phyloP scores from a whole-genome alignment of 1,140 invertebrate species.

The Oppia nitens region DNA sequence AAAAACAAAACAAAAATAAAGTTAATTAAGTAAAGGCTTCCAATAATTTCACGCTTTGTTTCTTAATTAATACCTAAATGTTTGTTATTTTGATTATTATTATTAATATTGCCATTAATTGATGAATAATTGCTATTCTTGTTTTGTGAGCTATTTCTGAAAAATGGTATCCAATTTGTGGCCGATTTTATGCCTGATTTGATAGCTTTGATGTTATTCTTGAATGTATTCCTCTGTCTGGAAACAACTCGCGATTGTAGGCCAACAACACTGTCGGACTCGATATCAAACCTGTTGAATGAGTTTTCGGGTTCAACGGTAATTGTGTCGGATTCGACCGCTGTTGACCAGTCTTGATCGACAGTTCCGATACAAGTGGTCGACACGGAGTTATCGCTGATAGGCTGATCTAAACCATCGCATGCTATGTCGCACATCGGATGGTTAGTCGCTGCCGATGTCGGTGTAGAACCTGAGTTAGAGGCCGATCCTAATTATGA shows the following conservation, averaged over 20 bases:
- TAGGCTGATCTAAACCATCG: constrained; percentile 31
- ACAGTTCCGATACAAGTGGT: constrained; percentile 28
- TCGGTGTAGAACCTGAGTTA: background rate
- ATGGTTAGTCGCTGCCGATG: background rate
- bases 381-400: constrained; percentile 36
- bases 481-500: background rate
- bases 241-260: background rate
- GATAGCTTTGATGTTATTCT: constrained; percentile 15
- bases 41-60: no score
- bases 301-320: background rate
- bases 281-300: background rate
- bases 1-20: no score
- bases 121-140: background rate
- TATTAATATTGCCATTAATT: background rate
- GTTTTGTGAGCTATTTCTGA: background rate
- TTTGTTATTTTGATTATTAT: no score
- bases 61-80: constrained; percentile 22
- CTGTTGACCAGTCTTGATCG: background rate
- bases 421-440: constrained; percentile 25
- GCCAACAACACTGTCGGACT: background rate
- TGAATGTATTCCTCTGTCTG: constrained; percentile 2
- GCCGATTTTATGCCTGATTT: constrained; percentile 12
- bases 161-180: constrained; percentile 11
- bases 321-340: no score
- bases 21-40: no score